A percentile compares a stretch with the other conserved stretches of the same genome.
Evolutionary conservation across 2,113 vertebrate species (phyloP).

Genomic region (Phaethon lepturus): DNA sequence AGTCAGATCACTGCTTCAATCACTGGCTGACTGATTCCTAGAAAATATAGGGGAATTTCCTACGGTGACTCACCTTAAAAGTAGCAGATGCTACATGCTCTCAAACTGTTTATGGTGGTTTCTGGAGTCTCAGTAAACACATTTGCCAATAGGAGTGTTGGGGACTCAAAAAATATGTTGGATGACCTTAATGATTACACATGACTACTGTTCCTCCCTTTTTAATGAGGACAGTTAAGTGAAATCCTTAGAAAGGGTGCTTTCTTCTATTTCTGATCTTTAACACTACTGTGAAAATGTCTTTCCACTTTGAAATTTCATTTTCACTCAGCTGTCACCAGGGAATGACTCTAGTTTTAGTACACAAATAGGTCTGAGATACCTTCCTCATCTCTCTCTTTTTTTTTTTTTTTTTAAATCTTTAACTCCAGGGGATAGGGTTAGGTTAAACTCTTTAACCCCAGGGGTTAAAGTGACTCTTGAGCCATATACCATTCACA

Average conservation of each 20-base stretch:
- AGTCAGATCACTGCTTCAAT: not conserved
- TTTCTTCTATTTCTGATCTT: not conserved
- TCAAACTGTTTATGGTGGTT: not conserved
- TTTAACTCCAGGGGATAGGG: too few species aligned
- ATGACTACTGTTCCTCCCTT: not conserved
- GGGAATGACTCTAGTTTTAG: not conserved
- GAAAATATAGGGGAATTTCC: slow-evolving; percentile 51
- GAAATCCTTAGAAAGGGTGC: not conserved
- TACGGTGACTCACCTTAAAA: slow-evolving; percentile 8
- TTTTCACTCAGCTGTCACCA: not conserved
- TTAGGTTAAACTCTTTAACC: not conserved
- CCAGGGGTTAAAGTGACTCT: not conserved
- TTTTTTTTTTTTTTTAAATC: not conserved
- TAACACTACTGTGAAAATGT: not conserved
- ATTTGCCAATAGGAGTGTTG: not conserved
- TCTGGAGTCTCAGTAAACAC: not conserved
- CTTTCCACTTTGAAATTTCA: not conserved
- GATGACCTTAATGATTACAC: not conserved
- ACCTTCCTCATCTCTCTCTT: not conserved
- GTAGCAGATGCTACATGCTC: not conserved
- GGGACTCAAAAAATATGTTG: not conserved
- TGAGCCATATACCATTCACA: not conserved
- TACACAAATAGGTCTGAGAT: not conserved
- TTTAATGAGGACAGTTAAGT: not conserved
- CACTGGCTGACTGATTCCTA: slow-evolving; percentile 33